Conservation (phyloP, 2,113 vertebrate species). For the Barnardius zonarius region DNA sequence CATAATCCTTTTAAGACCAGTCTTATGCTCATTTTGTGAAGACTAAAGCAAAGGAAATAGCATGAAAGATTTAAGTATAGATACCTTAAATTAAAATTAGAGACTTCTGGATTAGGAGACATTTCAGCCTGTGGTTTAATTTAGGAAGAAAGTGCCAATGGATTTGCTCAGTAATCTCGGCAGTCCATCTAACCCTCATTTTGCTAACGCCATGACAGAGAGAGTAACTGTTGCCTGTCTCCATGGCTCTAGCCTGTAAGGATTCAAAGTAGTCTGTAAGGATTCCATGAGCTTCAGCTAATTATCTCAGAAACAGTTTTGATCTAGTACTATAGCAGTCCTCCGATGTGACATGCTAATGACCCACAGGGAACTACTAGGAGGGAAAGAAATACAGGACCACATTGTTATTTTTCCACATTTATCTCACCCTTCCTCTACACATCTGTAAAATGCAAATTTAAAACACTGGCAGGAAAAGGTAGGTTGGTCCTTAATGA, state of each 20-base stretch:
- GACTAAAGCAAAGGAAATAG: not conserved
- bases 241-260: accelerated
- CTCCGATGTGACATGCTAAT: not conserved
- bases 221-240: not conserved
- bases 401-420: not conserved
- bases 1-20: not conserved
- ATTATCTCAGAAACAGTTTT: not conserved
- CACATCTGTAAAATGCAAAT: not conserved
- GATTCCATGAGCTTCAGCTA: not conserved
- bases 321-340: not conserved
- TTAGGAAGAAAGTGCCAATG: not conserved
- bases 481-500: not conserved
- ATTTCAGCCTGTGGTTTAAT: not conserved
- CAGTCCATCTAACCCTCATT: not conserved
- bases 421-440: not conserved
- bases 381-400: not conserved
- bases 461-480: not conserved
- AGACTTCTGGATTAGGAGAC: not conserved
- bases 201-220: not conserved
- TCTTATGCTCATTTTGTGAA: not conserved
- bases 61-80: not conserved
- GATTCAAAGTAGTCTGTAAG: not conserved
- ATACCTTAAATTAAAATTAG: constrained; percentile 24
- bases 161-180: not conserved
- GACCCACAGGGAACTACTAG: not conserved